Evolutionary conservation across 2,888 invertebrate genomes (phyloP).

Genomic region (Celastrina argiolus): DNA sequence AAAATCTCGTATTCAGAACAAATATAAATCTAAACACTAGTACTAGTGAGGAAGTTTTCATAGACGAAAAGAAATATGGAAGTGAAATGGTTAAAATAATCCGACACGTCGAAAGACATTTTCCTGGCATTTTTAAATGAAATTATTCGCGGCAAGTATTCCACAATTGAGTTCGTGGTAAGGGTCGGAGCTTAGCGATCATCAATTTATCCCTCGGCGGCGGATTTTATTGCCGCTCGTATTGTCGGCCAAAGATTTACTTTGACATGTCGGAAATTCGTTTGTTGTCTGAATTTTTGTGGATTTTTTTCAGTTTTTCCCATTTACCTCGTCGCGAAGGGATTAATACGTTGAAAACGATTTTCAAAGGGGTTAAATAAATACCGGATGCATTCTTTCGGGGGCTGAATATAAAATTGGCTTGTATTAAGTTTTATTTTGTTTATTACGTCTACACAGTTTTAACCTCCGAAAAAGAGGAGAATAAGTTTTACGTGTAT

Average conservation of each 20-base stretch:
- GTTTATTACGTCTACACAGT: background rate
- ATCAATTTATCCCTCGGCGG: conserved; percentile 53
- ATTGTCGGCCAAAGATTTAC: conserved; percentile 73
- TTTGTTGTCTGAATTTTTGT: conserved; percentile 53
- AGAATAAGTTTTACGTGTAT: too few species aligned
- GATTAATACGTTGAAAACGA: conserved; percentile 30
- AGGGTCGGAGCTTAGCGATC: conserved; percentile 60
- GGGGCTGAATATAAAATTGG: background rate
- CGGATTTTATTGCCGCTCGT: conserved; percentile 75
- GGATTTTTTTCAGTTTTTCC: conserved; percentile 31
- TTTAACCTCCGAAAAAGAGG: too few species aligned
- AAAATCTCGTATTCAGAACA: background rate
- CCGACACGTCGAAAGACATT: background rate
- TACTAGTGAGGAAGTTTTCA: too few species aligned
- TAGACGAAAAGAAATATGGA: background rate
- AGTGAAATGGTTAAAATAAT: background rate
- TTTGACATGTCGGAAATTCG: conserved; percentile 72
- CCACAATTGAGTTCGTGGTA: conserved; percentile 39
- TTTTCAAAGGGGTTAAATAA: conserved; percentile 22
- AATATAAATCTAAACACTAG: background rate
- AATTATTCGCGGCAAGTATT: conserved; percentile 5
- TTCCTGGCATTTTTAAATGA: conserved; percentile 4
- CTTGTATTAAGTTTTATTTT: background rate
- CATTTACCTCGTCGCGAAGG: conserved; percentile 30
- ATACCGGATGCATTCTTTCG: background rate